Base-by-base conservation (phyloP, 2,113 vertebrate species). In the Grammomys dolichurus region DNA sequence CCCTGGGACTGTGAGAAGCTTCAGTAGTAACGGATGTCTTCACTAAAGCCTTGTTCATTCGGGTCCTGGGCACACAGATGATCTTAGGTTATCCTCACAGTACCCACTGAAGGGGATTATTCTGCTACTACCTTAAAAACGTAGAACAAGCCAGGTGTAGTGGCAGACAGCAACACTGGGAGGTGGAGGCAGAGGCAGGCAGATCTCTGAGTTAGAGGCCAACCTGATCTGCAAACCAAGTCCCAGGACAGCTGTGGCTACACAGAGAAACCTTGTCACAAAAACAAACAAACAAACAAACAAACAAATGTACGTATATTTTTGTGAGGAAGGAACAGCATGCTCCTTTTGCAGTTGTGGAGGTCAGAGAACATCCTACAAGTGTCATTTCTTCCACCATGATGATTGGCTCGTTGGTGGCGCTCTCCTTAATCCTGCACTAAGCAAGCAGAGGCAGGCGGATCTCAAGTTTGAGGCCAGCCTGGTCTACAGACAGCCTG, bases 11-110 rank as follows among this genome's bases (percentile, higher is more conserved):
- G 40, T 77, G 31, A 26, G 1, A 63, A 46, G 10, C 51, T 63
- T 93, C 77, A 78, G 0, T 56, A 7, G 11, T 28, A 48, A 40
- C 46, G 13, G n/a, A 4, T 43, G 72, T 56, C 56, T 40, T 28
- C 11, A 51, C 33, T 40, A 46, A 33, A 72, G 7, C 19, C 92
- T 82, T 72, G 40, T n/a, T 67, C 33, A 89, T 17, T 76, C 0
- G 2, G 43, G 12, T 17, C 0, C n/a, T 36, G 7, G 9, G 5
- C 26, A 20, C n/a, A 2, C 5, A 22, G 14, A 7, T 51, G 75
- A n/a, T n/a, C 8, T 65, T 72, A 13, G 0, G 54, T 19, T 48
- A 31, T 43, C 78, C 43, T 92, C 14, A 9, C 28, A 58, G 0
- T 1, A 3, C 28, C 9, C 19, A 48, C 28, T 67, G 54, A 20